Evolutionary conservation across 64 coral and sea anemone species (phyloP).

Genomic region (Dendrophyllia cribrosa): DNA sequence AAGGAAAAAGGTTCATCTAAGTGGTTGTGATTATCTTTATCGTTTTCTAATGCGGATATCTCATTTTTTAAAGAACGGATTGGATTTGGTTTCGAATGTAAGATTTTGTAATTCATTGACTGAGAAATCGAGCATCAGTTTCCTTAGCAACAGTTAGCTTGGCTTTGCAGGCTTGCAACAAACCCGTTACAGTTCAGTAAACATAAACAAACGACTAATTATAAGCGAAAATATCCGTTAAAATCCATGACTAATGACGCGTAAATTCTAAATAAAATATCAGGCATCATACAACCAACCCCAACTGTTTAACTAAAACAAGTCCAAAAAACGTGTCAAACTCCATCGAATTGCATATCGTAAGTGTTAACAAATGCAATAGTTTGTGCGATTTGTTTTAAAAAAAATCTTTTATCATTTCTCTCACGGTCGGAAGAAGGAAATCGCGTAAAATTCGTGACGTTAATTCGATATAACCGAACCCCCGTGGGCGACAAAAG

Average conservation of each 20-base stretch:
- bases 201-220: background rate
- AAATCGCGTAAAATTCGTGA: background rate
- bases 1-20: too few species aligned
- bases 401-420: background rate
- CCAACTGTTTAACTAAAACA: background rate
- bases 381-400: background rate
- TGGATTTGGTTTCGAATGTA: too few species aligned
- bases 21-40: too few species aligned
- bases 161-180: background rate
- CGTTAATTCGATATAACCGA: background rate
- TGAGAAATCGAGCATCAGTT: background rate
- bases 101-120: too few species aligned
- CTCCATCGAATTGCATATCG: background rate
- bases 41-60: too few species aligned
- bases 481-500: background rate
- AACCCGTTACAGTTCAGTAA: background rate
- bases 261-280: background rate
- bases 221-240: constrained; percentile 22
- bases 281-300: background rate
- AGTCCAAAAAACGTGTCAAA: background rate
- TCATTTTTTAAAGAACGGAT: too few species aligned
- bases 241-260: constrained; percentile 11
- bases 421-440: background rate
- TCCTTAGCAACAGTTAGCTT: constrained; percentile 3
- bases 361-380: background rate